Conservation (phyloP, 2,888 invertebrate genomes). For the Brachyptera putata region DNA sequence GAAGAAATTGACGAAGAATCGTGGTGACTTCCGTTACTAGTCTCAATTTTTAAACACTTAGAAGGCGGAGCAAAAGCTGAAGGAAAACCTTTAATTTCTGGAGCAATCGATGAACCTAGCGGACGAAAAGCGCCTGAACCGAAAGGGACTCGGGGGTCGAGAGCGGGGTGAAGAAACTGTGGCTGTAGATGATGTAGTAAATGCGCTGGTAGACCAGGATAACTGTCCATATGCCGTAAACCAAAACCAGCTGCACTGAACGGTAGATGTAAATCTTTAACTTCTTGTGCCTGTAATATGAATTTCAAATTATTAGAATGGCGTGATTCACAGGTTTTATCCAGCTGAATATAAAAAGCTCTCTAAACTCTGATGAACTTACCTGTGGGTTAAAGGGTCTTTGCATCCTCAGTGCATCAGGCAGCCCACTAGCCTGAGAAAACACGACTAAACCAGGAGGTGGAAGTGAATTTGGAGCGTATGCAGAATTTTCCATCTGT, state of each 20-base stretch:
- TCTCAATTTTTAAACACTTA: conserved; percentile 57
- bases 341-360: not conserved
- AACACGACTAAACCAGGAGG: conserved; percentile 71
- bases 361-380: conserved; percentile 3
- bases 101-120: conserved; percentile 52
- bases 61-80: conserved; percentile 62
- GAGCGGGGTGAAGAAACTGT: conserved; percentile 63
- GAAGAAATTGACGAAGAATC: conserved; percentile 26
- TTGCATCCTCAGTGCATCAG: conserved; percentile 70
- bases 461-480: conserved; percentile 66
- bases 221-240: conserved; percentile 52
- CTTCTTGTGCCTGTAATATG: conserved; percentile 31
- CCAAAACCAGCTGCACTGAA: conserved; percentile 54
- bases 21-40: conserved; percentile 38
- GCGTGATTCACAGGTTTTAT: no score
- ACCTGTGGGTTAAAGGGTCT: conserved; percentile 59
- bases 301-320: not conserved
- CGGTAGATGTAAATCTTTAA: conserved; percentile 55
- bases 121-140: conserved; percentile 57
- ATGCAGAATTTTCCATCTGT: conserved; percentile 71
- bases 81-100: conserved; percentile 48
- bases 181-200: conserved; percentile 67
- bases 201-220: conserved; percentile 60
- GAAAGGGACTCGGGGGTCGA: conserved; percentile 58
- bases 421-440: conserved; percentile 68